Percentiles rank a stretch among this genome's conserved stretches.
Evolutionary conservation across 37 sponge, comb jelly and placozoan species (phyloP).

Genomic region (Hexactinellida sp.): DNA sequence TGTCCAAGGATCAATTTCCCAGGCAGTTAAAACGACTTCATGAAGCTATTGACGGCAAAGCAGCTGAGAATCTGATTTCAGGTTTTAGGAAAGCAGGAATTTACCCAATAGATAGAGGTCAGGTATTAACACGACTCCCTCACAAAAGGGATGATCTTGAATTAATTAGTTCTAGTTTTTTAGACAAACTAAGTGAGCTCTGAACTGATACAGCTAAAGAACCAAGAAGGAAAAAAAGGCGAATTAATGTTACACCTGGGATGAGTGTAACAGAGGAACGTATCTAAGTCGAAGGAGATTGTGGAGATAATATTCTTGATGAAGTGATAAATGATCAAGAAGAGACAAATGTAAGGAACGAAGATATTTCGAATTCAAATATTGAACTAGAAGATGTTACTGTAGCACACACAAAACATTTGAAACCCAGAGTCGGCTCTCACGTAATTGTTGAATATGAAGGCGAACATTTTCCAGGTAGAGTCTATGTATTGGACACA

Average conservation of each 20-base stretch:
- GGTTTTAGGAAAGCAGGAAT: not conserved
- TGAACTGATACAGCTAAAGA: slow-evolving; percentile 13
- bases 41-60: not conserved
- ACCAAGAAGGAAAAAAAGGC: not conserved
- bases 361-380: not conserved
- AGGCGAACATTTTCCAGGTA: slow-evolving; percentile 22
- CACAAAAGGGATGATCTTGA: not conserved
- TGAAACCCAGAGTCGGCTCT: slow-evolving; percentile 14
- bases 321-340: not conserved
- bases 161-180: not conserved
- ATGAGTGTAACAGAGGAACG: slow-evolving; percentile 7
- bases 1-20: slow-evolving; percentile 16
- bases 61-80: not conserved
- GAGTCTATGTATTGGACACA: not conserved
- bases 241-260: slow-evolving; percentile 15
- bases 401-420: not conserved
- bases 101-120: not conserved
- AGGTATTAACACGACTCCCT: not conserved
- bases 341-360: slow-evolving; percentile 3
- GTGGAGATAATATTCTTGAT: slow-evolving; percentile 8
- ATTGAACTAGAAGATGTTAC: slow-evolving; percentile 6
- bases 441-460: slow-evolving; percentile 20
- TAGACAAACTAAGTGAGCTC: slow-evolving; percentile 15
- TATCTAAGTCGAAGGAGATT: slow-evolving; percentile 4
- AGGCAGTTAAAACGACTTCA: not conserved